Conservation (phyloP, 2,113 vertebrate species). For the Andinoacara biseriatus region DNA sequence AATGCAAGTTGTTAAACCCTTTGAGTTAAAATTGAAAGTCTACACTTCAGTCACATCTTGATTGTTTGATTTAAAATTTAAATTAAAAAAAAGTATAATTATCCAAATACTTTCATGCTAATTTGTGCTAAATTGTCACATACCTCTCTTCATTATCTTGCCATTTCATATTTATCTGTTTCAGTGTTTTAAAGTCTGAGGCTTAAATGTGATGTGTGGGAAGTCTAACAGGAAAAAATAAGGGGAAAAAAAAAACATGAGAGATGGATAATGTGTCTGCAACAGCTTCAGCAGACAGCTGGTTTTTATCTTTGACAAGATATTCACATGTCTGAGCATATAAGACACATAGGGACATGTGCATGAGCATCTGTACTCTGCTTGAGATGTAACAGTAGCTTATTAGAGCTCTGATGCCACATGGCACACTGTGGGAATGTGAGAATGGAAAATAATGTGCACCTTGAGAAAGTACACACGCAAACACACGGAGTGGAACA, state of each 20-base stretch:
- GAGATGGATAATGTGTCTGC: background rate
- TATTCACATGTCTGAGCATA: background rate
- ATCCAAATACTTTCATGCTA: background rate
- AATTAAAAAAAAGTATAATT: background rate
- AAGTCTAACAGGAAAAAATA: background rate
- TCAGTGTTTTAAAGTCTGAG: background rate
- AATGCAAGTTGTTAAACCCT: background rate
- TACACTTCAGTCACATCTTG: background rate
- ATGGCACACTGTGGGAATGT: conserved; percentile 28
- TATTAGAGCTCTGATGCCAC: conserved; percentile 30
- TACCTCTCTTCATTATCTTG: background rate
- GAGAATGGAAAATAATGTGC: conserved; percentile 1
- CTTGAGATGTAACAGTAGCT: conserved; percentile 48
- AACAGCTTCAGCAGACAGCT: conserved; percentile 15
- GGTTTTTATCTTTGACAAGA: conserved; percentile 29
- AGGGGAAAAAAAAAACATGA: background rate
- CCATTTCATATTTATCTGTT: background rate
- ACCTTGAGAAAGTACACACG: background rate
- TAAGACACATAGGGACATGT: conserved; percentile 8
- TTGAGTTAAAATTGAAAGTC: background rate
- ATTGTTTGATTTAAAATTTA: background rate
- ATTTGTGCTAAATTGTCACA: background rate
- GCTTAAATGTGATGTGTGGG: background rate
- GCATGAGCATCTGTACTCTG: conserved; percentile 39
- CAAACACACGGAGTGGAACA: background rate